Evolutionary conservation across 2,888 invertebrate genomes (phyloP).

Genomic region (Agrilus mali): DNA sequence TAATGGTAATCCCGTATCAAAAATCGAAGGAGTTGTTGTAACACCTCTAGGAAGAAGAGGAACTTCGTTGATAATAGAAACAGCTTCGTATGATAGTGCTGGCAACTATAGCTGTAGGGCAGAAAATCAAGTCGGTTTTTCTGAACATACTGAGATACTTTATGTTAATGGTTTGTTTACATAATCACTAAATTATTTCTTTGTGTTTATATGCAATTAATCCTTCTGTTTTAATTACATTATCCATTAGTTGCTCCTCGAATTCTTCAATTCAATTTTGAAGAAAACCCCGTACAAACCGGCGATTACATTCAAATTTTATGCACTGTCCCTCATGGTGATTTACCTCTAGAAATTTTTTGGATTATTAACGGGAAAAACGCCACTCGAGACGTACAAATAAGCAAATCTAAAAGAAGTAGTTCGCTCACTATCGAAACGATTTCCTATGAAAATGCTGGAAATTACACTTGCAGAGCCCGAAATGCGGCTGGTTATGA

Average conservation of each 20-base stretch:
- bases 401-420: constrained; percentile 30
- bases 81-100: constrained; percentile 52
- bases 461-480: constrained; percentile 60
- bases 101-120: constrained; percentile 62
- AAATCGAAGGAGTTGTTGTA: constrained; percentile 17
- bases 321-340: constrained; percentile 59
- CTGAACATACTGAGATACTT: too few species aligned
- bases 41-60: constrained; percentile 42
- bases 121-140: constrained; percentile 47
- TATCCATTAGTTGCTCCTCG: constrained; percentile 57
- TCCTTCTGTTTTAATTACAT: neutral
- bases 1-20: constrained; percentile 34
- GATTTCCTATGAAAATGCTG: constrained; percentile 40
- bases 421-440: constrained; percentile 34
- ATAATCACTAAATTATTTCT: constrained; percentile 20
- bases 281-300: constrained; percentile 48
- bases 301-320: constrained; percentile 32
- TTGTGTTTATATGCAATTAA: neutral
- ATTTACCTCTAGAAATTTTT: constrained; percentile 53
- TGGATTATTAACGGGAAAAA: constrained; percentile 41
- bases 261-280: constrained; percentile 66
- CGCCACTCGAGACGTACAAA: too few species aligned
- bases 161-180: too few species aligned
- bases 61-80: constrained; percentile 55
- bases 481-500: constrained; percentile 51